phyloP scores from a whole-genome alignment of 1,140 invertebrate genomes.

The Diorhabda elongata region DNA sequence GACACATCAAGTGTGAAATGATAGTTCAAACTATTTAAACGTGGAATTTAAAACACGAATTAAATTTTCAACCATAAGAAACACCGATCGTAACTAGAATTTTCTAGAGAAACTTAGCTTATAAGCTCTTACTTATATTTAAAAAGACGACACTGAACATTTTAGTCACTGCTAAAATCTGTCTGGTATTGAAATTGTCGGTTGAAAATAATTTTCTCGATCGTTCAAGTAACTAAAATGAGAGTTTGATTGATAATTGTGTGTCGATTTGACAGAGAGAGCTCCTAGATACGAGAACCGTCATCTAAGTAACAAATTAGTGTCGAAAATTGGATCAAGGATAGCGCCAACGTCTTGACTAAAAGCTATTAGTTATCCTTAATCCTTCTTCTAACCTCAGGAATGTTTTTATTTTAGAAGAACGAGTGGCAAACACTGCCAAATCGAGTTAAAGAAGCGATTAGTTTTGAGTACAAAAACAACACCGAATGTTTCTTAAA shows the following conservation, averaged over 20 bases:
- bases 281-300: background rate
- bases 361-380: background rate
- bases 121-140: too few relatives aligned
- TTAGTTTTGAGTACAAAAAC: background rate
- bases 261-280: background rate
- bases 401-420: background rate
- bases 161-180: background rate
- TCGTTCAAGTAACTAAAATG: constrained; percentile 1
- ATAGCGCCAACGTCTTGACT: background rate
- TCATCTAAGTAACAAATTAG: constrained; percentile 2
- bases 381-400: background rate
- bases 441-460: background rate
- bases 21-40: too few relatives aligned
- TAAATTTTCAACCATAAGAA: too few relatives aligned
- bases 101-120: too few relatives aligned
- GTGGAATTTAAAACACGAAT: too few relatives aligned
- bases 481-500: background rate
- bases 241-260: constrained; percentile 3
- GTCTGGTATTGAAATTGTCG: background rate
- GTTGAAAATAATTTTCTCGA: background rate
- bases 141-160: too few relatives aligned
- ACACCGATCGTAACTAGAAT: too few relatives aligned
- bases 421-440: background rate
- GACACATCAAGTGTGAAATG: too few relatives aligned
- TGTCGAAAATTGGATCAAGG: background rate